phyloP scores from a whole-genome alignment of 1,140 invertebrate genomes.

The Anastatus disparis region DNA sequence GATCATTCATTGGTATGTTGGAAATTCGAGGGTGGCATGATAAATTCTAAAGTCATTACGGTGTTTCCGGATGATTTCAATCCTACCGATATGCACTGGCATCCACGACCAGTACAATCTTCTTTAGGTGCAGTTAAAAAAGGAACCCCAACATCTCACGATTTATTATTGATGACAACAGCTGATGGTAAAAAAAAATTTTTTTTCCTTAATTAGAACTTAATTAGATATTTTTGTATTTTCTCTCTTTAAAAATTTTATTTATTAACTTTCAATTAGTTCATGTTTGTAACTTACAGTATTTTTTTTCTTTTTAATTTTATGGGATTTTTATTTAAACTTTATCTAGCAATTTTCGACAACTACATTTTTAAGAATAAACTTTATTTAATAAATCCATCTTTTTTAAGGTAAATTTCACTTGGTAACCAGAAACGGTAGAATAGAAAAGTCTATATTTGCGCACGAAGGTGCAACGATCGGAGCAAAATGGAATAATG shows the following conservation, averaged over 20 bases:
- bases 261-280: too few species aligned
- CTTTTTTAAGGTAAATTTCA: slow-evolving; percentile 87
- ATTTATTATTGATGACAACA: slow-evolving; percentile 87
- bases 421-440: slow-evolving; percentile 86
- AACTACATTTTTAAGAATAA: too few species aligned
- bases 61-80: slow-evolving; percentile 85
- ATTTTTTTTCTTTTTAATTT: too few species aligned
- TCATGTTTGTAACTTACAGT: too few species aligned
- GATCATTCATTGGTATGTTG: slow-evolving; percentile 91
- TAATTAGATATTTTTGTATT: too few species aligned
- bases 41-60: slow-evolving; percentile 80
- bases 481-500: slow-evolving; percentile 88
- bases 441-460: slow-evolving; percentile 91
- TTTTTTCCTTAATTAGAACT: too few species aligned
- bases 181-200: slow-evolving; percentile 79
- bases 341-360: too few species aligned
- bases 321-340: too few species aligned
- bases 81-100: slow-evolving; percentile 89
- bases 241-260: too few species aligned
- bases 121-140: slow-evolving; percentile 66
- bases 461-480: slow-evolving; percentile 94
- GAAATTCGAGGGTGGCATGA: slow-evolving; percentile 78
- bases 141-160: slow-evolving; percentile 81
- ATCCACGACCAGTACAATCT: slow-evolving; percentile 54
- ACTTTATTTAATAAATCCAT: too few species aligned